Conservation (phyloP, 2,113 vertebrate genomes). For the Silurus meridionalis region DNA sequence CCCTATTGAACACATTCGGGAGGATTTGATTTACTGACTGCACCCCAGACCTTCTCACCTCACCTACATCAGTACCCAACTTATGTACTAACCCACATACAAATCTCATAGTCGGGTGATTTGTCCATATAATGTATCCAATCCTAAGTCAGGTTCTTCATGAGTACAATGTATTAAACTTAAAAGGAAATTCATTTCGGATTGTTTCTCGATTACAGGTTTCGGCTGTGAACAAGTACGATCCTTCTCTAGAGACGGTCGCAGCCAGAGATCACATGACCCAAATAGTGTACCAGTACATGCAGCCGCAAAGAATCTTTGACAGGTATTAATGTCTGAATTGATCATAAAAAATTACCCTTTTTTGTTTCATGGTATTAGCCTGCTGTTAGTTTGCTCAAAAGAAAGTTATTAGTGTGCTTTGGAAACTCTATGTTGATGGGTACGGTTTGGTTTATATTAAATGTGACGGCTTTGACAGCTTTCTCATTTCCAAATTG, state of each 20-base stretch:
- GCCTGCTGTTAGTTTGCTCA: not conserved
- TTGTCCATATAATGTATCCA: too few species aligned
- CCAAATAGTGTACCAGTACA: slow-evolving; percentile 72
- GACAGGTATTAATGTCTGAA: slow-evolving; percentile 76
- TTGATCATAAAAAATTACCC: not conserved
- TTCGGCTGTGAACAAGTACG: slow-evolving; percentile 77
- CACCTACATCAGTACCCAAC: too few species aligned
- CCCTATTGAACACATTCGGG: too few species aligned
- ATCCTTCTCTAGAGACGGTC: slow-evolving; percentile 84
- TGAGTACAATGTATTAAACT: too few species aligned
- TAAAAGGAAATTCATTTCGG: too few species aligned
- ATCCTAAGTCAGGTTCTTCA: too few species aligned
- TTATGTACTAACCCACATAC: too few species aligned
- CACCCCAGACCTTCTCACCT: too few species aligned
- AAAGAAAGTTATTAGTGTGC: not conserved
- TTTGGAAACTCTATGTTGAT: not conserved
- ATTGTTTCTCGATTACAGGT: slow-evolving; percentile 72
- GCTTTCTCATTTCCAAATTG: too few species aligned
- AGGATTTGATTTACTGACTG: too few species aligned
- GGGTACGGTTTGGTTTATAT: not conserved
- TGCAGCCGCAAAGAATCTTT: slow-evolving; percentile 84
- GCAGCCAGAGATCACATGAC: slow-evolving; percentile 85
- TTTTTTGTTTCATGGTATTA: not conserved
- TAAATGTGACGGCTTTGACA: not conserved
- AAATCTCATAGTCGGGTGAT: too few species aligned